Base-by-base conservation (phyloP, 2,113 vertebrate genomes). In the Geococcyx californianus region DNA sequence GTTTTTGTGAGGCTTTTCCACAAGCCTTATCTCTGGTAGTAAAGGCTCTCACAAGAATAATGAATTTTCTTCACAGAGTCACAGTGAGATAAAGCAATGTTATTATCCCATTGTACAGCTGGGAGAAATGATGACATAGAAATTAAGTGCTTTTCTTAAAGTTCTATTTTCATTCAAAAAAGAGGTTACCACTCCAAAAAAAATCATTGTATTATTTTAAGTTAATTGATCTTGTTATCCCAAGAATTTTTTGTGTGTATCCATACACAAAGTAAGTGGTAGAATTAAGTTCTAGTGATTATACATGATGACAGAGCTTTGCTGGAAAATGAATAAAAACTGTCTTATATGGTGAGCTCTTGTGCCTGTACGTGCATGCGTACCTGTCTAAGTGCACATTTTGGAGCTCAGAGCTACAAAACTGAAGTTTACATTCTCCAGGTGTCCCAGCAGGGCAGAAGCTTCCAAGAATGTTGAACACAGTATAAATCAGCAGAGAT, bases 1-100 rank as follows among this genome's bases (percentile, higher is more conserved):
- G 23, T 66, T 90, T 94, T 90, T 29, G 54, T 91, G 51, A 94
- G 29, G 26, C 67, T 95, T 95, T 95, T 92, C 59, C 47, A 74
- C 34, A 73, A 29, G 6, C 16, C 26, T 87, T 91, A 95, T 95
- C 93, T 95, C 45, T 73, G 11, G 42, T 83, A 83, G 87, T 69
- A 60, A 81, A 80, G 55, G 20, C 24, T 94, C 59, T 88, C 63
- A 83, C 45, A 95, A 87, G 82, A 94, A 93, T 97, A 96, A 97
- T 91, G 78, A 95, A 66, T 94, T 95, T 96, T 93, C 84, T 85
- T 93, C 63, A 85, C 55, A 85, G 87, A 96, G 91, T 80, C 63
- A 63, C 42, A 59, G 70, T 47, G 78, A 90, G 84, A 95, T 95
- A 94, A 95, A 91, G 67, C 75, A 83, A 66, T 80, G 70, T 70